A percentile compares a stretch with the other conserved stretches of the same genome.
These are phyloP conservation scores for Serinus canaria DNA, from an alignment of 2,113 vertebrate species.

Conservation along the genomic window DNA sequence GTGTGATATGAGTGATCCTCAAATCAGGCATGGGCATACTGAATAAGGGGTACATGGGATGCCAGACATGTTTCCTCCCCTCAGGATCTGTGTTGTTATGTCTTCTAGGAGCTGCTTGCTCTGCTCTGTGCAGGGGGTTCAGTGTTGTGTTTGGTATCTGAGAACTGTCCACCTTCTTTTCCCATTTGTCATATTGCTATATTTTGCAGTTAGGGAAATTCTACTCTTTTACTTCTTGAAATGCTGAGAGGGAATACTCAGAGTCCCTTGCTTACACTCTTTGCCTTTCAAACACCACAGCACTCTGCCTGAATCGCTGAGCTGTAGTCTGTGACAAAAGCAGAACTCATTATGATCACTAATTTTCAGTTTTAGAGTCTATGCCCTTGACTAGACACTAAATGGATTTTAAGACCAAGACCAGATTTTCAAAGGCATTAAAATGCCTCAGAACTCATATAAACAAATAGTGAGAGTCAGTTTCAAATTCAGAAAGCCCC, in stretches of 20 bases:
- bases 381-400: neutral
- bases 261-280: rapidly evolving
- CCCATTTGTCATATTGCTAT: neutral
- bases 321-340: neutral
- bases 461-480: neutral
- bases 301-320: neutral
- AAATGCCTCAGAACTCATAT: neutral
- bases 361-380: neutral
- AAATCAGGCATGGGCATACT: neutral
- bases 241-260: neutral
- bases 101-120: neutral
- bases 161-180: neutral
- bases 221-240: neutral
- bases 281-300: neutral
- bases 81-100: neutral
- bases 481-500: neutral
- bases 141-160: neutral
- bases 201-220: neutral
- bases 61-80: neutral
- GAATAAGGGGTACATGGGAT: neutral
- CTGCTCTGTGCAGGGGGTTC: rapidly evolving
- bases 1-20: neutral
- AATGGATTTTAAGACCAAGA: slow-evolving; percentile 3
- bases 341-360: neutral
- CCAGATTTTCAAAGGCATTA: neutral